These are phyloP conservation scores for Laothoe populi DNA, from an alignment of 2,888 invertebrate species.

Conservation along the genomic window DNA sequence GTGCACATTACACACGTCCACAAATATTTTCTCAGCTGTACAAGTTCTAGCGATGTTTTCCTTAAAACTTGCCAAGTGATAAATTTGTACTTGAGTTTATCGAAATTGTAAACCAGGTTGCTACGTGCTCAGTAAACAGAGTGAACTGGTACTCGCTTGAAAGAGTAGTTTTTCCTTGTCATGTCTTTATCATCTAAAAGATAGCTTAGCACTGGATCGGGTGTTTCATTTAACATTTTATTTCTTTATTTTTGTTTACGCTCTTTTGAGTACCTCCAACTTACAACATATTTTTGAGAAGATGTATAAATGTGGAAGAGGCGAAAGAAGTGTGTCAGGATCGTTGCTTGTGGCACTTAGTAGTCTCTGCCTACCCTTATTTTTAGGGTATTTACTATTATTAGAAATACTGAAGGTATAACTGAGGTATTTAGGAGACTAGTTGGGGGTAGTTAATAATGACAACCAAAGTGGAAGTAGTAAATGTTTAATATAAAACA, in stretches of 20 bases:
- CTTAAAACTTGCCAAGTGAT: conserved; percentile 22
- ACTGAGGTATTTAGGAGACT: no score
- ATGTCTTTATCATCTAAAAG: not conserved
- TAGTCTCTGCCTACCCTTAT: no score
- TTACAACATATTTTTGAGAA: no score
- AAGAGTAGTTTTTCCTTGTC: conserved; percentile 19
- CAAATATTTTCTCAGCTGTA: conserved; percentile 19
- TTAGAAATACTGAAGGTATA: no score
- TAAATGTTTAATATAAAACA: no score
- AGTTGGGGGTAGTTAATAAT: no score
- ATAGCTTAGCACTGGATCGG: not conserved
- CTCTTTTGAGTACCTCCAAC: no score
- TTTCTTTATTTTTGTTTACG: not conserved
- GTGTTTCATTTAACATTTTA: not conserved
- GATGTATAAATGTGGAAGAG: no score
- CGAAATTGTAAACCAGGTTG: conserved; percentile 24
- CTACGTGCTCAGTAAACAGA: conserved; percentile 19
- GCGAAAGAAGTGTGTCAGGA: no score
- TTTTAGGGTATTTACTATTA: no score
- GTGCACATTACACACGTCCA: conserved; percentile 17
- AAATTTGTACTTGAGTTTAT: conserved; percentile 22
- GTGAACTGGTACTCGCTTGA: not conserved
- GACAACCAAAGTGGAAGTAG: no score
- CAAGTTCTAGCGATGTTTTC: conserved; percentile 8
- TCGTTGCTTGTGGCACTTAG: no score